Conservation (phyloP, 1,140 invertebrate species). For the Mylabris phalerata region DNA sequence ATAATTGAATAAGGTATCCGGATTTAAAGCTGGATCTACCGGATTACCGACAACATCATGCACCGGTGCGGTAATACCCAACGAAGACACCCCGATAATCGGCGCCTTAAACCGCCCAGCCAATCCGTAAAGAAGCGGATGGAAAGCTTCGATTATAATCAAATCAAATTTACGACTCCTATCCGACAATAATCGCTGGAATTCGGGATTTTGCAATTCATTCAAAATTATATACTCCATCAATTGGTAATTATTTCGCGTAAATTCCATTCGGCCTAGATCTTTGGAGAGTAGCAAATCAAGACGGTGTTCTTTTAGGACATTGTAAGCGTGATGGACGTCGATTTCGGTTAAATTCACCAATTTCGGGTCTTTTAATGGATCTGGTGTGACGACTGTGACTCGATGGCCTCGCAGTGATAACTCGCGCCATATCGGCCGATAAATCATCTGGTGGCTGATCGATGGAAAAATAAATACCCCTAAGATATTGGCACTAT, state of each 20-base stretch:
- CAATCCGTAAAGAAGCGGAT: constrained; percentile 25
- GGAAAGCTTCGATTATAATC: constrained; percentile 28
- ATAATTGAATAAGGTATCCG: constrained; percentile 31
- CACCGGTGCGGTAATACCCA: constrained; percentile 1
- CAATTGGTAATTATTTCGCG: neutral
- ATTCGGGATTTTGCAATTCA: constrained; percentile 34
- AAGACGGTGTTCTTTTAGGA: neutral
- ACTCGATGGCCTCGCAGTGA: constrained; percentile 18
- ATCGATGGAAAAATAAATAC: constrained; percentile 43
- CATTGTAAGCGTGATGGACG: constrained; percentile 1
- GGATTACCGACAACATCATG: constrained; percentile 38
- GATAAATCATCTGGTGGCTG: constrained; percentile 50
- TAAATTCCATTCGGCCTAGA: neutral
- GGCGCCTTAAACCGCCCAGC: constrained; percentile 27
- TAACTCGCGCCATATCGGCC: constrained; percentile 28
- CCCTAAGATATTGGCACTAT: constrained; percentile 43
- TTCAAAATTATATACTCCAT: constrained; percentile 37
- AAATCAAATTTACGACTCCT: constrained; percentile 31
- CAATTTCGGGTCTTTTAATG: constrained; percentile 15
- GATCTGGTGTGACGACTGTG: constrained; percentile 18
- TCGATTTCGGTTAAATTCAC: constrained; percentile 19
- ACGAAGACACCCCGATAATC: constrained; percentile 26
- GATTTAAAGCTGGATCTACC: constrained; percentile 42
- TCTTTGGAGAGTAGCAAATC: neutral
- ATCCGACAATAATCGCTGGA: constrained; percentile 32